Percentiles rank a stretch among this genome's conserved stretches.
These are phyloP conservation scores for Tiaroga cobitis DNA, from an alignment of 2,797 vertebrate genomes.

Conservation along the genomic window DNA sequence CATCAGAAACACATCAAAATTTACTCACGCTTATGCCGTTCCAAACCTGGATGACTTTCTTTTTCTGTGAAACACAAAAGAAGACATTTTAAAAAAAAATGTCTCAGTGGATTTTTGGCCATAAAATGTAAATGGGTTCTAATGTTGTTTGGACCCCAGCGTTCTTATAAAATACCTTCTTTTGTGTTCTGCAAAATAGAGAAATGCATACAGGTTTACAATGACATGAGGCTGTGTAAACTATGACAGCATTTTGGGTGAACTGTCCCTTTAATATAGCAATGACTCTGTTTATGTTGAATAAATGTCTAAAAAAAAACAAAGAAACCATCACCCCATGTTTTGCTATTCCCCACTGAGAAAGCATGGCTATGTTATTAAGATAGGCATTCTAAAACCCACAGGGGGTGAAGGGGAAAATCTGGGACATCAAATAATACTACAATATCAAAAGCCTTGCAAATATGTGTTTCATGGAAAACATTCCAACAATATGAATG, in stretches of 20 bases:
- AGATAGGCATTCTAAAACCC: slow-evolving; percentile 30
- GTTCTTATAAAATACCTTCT: not conserved
- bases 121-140: not conserved
- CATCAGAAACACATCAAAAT: slow-evolving; percentile 1
- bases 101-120: not conserved
- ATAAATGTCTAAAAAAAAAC: not conserved
- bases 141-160: not conserved
- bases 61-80: slow-evolving; percentile 2
- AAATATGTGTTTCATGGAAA: slow-evolving; percentile 5
- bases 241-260: not conserved
- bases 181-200: not conserved
- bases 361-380: slow-evolving; percentile 22
- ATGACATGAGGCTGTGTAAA: not conserved
- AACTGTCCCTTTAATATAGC: not conserved
- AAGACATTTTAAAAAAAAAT: not conserved
- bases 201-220: not conserved
- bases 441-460: slow-evolving; percentile 6
- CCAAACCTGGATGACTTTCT: not conserved
- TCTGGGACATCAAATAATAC: slow-evolving; percentile 24
- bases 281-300: not conserved
- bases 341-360: slow-evolving; percentile 23
- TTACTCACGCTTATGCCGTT: not conserved
- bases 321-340: slow-evolving; percentile 9
- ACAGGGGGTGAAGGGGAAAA: slow-evolving; percentile 9
- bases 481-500: not conserved